Evolutionary conservation across 1,140 invertebrate species (phyloP), one percentile per base, ranked within the genome.

Genomic region (Psix sp.): DNA sequence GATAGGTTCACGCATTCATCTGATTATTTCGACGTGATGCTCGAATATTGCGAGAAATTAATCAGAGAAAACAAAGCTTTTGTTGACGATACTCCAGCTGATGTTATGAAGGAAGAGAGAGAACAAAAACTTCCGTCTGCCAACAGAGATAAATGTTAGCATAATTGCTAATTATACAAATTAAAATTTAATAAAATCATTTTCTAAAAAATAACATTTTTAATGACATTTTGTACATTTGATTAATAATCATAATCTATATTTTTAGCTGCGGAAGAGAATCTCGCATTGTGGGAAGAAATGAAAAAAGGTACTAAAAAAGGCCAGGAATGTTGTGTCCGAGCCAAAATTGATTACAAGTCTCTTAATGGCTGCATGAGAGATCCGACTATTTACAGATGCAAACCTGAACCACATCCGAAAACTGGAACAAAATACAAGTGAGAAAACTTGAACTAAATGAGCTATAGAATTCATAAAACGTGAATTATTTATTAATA

Each of bases 341-440:
- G 98, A 57, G 97, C 97, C 0, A 99, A 99, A 88, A 98, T 99
- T 67, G 96, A 99, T 86, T 99, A 99, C 95, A 90, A 93, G 65
- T 98, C 96, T 0, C 88, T 92, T 15, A 99, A 99, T 88, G 98
- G 98, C 0, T 99, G 97, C 80, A 89, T 99, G 91, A 89, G 98
- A 33, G 98, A 99, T 89, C 98, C 98, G n/a, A 99, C 98, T 5
- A 98, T 99, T 76, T 99, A 99, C 84, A 89, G 98, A n/a, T 99
- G 98, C 87, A 99, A 99, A 86, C 91, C 92, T 63, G 97, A 99
- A 85, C 87, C 91, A 6, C 98, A 99, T 91, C 94, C 97, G 1
- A 88, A 94, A 21, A 99, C 97, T 35, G 96, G 96, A 49, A 91
- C 89, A 16, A 97, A 98, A 89, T 99, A 99, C 88, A 99, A 98